These are phyloP conservation scores for Cichladusa arquata DNA, from an alignment of 2,113 vertebrate genomes.

Conservation along the genomic window DNA sequence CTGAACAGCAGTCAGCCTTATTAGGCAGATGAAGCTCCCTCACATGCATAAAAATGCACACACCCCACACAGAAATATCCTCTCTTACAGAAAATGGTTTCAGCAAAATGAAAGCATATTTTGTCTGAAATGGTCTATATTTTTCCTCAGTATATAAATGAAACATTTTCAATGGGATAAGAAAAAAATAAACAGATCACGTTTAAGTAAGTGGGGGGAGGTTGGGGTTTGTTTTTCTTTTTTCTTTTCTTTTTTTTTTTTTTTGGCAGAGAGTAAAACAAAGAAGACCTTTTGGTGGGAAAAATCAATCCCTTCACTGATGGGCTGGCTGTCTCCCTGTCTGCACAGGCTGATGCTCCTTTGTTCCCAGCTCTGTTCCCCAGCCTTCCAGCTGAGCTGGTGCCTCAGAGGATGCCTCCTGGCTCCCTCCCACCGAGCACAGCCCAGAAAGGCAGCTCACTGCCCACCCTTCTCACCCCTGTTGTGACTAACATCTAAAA, in stretches of 20 bases:
- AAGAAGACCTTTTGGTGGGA: conserved; percentile 39
- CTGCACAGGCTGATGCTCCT: conserved; percentile 35
- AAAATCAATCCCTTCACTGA: conserved; percentile 50
- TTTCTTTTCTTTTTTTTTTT: neutral
- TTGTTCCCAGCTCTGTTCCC: conserved; percentile 37
- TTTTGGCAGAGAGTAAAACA: neutral
- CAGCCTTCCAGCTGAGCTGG: conserved; percentile 46
- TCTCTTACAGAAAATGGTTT: neutral
- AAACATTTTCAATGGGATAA: neutral
- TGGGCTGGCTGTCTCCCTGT: conserved; percentile 38
- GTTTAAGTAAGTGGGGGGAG: neutral
- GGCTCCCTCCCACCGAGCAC: neutral
- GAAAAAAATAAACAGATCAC: neutral
- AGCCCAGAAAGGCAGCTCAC: neutral
- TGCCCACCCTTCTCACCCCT: neutral
- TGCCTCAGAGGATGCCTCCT: conserved; percentile 38
- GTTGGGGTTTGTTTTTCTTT: no score
- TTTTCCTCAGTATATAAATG: neutral
- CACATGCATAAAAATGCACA: neutral
- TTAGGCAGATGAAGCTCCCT: neutral
- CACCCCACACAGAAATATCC: neutral
- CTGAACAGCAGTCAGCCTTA: neutral
- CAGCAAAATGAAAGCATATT: neutral
- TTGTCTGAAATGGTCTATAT: neutral
- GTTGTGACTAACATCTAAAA: neutral